Base-by-base conservation (phyloP, 2,888 invertebrate species). In the Empis livida region DNA sequence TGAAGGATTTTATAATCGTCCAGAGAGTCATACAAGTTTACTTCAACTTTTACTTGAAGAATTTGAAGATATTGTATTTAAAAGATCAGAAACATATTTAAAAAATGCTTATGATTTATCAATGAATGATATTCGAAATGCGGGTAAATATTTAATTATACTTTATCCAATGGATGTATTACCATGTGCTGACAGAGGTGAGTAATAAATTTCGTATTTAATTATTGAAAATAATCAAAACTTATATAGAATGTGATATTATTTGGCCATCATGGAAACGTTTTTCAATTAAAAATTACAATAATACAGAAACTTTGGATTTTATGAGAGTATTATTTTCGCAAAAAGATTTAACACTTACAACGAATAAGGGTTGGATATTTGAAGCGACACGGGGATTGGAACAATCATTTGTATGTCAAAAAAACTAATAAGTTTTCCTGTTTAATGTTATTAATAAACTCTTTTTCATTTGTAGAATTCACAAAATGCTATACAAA, bases 51-150 rank as follows among this genome's bases (percentile, higher is more conserved):
- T 81, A 2, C 61, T 71, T 32, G 60, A 67, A 41, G 75, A 78
- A 59, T 59, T 81, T 35, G 76, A 75, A 2, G 65, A 72, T 47
- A 64, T 73, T 47, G 71, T 57, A 39, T 65, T 73, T 42, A 57
- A 73, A 42, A 68, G 71, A 0, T 61, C 63, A 2, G 42, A 42
- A 15, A 42, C 8, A 10, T 58, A 63, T 23, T 57, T 64, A 31
- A 64, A 67, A 48, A 60, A 63, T 8, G 71, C 70, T 37, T 60
- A 58, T 49, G 73, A 76, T 10, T 74, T 77, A 0, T 76, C 76
- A 0, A 64, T 79, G 44, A 73, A 76, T 45, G 74, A 79, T 44
- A 71, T 82, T 38, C 77, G 76, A 71, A 63, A 64, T 5, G 63
- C 65, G 8, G 73, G 73, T 27, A 74, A 73, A 56, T 71, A 75